Base-by-base conservation (phyloP, 2,888 invertebrate species). In the Parapristionchus giblindavisi region DNA sequence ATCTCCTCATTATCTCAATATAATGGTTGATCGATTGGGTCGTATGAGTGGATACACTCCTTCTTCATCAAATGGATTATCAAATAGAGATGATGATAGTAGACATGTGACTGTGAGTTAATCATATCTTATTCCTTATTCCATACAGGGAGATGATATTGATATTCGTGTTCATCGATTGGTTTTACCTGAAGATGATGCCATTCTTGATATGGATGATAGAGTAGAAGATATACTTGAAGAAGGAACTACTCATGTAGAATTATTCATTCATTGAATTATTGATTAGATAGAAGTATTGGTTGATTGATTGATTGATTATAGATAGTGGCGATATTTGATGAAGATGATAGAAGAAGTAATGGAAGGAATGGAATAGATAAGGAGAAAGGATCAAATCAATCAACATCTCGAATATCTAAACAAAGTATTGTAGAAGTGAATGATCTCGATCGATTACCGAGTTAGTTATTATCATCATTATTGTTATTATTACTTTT, bases 371-470 rank as follows among this genome's bases (percentile, higher is more conserved):
- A 68, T n/a, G 27, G 48, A 48, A 21, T 48, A 48, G 21, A 21
- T 11, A 11, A 48, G 48, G 48, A 48, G 21, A 21, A 48, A 48
- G 48, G 21, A 14, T 48, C 48, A 48, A 21, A 48, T 48, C 14
- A 8, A 56, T 24, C 56, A 56, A 56, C 56, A 21, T 56, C 24
- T 24, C 14, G 11, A 56, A 56, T 71, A n/a, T 56, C 56, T 54
- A 68, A 58, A 40, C 54, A 71, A 29, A 71, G 71, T 36, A 27
- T 73, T 14, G 73, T 73, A 8, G 73, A 73, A 38, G 73, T 73
- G 38, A 73, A 61, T 34, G 73, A 73, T 38, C 38, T 32, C 8
- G 36, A 60, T 29, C 27, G 48, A 48, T 14, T 61, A 21, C 65
- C 65, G 11, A 48, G 52, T 60, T 3, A 34, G 56, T 1, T 27